Evolutionary conservation across 1,140 invertebrate genomes (phyloP).

Genomic region (Helicoverpa zea): DNA sequence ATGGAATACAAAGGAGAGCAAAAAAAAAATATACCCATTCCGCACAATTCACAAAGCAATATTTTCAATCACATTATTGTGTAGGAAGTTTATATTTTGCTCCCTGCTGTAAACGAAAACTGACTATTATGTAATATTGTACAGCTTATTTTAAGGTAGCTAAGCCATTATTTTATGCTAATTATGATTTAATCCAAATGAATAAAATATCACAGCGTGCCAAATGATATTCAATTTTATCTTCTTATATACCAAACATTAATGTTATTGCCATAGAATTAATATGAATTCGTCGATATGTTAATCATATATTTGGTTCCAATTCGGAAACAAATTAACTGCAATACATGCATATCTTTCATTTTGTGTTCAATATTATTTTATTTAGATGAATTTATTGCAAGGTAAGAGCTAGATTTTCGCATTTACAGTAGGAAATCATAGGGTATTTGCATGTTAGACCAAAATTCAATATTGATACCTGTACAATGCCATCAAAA

Average conservation of each 20-base stretch:
- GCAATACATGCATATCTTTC: conserved; percentile 18
- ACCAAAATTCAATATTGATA: neutral
- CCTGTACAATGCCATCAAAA: neutral
- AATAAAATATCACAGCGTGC: conserved; percentile 22
- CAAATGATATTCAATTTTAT: conserved; percentile 39
- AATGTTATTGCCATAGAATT: conserved; percentile 13
- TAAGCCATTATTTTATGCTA: conserved; percentile 17
- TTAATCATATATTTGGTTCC: neutral
- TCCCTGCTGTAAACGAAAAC: conserved; percentile 13
- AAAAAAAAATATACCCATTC: conserved; percentile 8
- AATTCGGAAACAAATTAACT: neutral
- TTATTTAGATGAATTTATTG: neutral
- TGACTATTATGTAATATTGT: conserved; percentile 18
- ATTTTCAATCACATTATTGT: conserved; percentile 2
- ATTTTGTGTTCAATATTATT: conserved; percentile 40
- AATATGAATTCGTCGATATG: neutral
- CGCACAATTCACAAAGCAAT: conserved; percentile 21
- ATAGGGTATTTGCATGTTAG: conserved; percentile 2
- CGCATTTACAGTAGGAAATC: conserved; percentile 23
- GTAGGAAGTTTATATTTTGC: neutral
- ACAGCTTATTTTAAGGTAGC: conserved; percentile 28
- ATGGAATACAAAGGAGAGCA: conserved; percentile 3
- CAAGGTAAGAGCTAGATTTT: conserved; percentile 22
- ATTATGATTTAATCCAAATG: neutral
- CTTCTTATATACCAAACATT: conserved; percentile 17